Evolutionary conservation across 2,113 vertebrate species (phyloP).

Genomic region (Dromas ardeola): DNA sequence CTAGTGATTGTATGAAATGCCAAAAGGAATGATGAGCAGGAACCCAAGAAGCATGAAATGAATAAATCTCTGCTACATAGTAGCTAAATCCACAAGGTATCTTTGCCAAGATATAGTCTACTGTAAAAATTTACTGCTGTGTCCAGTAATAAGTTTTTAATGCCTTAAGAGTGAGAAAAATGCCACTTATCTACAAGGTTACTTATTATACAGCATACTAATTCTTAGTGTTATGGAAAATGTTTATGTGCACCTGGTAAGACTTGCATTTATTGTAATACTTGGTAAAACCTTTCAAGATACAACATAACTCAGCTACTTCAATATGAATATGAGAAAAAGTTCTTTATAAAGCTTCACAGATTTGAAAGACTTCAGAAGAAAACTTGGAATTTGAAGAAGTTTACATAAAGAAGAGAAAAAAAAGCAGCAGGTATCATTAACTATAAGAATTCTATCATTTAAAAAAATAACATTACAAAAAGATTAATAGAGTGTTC

Average conservation of each 20-base stretch:
- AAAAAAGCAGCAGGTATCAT: background rate
- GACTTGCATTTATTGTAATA: background rate
- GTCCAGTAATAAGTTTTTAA: background rate
- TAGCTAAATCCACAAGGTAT: background rate
- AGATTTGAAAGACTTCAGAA: background rate
- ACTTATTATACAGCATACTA: background rate
- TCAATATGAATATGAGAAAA: background rate
- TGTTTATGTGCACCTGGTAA: background rate
- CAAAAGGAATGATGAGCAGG: background rate
- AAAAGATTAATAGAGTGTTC: background rate
- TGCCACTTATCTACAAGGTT: background rate
- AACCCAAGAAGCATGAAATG: background rate
- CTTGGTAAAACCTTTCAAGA: background rate
- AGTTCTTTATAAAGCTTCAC: background rate
- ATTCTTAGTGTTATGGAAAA: background rate
- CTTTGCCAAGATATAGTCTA: background rate
- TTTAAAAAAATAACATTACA: background rate
- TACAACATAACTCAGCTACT: background rate
- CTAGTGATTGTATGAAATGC: background rate
- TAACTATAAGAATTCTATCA: background rate
- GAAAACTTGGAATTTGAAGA: background rate
- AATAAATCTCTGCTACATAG: background rate
- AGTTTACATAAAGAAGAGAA: background rate
- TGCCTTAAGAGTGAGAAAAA: background rate
- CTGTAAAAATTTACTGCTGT: background rate